Evolutionary conservation across 2,888 invertebrate species (phyloP).

Genomic region (Nebria brevicollis): DNA sequence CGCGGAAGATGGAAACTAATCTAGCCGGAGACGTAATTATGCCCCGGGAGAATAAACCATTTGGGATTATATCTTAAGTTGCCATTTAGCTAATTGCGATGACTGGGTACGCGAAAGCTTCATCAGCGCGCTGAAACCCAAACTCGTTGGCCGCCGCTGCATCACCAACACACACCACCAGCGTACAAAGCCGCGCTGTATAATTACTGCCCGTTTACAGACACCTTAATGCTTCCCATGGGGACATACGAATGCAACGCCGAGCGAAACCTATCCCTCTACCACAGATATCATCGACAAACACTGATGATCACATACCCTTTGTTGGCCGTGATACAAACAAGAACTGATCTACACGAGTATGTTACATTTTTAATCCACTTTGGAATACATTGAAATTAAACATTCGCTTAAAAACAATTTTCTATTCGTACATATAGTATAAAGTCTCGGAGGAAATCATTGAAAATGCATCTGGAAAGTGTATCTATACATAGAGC

Average conservation of each 20-base stretch:
- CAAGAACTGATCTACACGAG: too few relatives aligned
- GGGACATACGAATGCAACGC: slow-evolving; percentile 47
- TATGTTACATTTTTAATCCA: too few relatives aligned
- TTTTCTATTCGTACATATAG: not conserved
- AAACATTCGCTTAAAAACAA: not conserved
- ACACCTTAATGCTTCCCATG: slow-evolving; percentile 52
- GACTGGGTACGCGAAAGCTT: slow-evolving; percentile 43
- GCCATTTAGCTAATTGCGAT: slow-evolving; percentile 56
- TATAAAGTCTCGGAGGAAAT: slow-evolving; percentile 77
- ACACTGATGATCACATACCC: slow-evolving; percentile 2
- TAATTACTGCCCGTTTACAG: slow-evolving; percentile 53
- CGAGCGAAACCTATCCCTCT: slow-evolving; percentile 44
- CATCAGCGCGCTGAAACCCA: slow-evolving; percentile 23
- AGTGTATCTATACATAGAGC: slow-evolving; percentile 64
- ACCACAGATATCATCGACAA: slow-evolving; percentile 20
- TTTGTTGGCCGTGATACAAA: not conserved
- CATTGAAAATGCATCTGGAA: slow-evolving; percentile 80
- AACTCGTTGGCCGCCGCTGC: slow-evolving; percentile 23
- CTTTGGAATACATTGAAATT: too few relatives aligned
- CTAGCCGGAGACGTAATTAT: slow-evolving; percentile 47
- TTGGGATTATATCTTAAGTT: slow-evolving; percentile 56
- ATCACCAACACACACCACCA: not conserved
- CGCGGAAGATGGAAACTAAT: slow-evolving; percentile 44
- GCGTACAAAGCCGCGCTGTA: slow-evolving; percentile 43
- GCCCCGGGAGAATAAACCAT: slow-evolving; percentile 53